Percentiles rank a stretch among this genome's conserved stretches.
Conservation (phyloP, 2,113 vertebrate species). For the Mohoua ochrocephala region DNA sequence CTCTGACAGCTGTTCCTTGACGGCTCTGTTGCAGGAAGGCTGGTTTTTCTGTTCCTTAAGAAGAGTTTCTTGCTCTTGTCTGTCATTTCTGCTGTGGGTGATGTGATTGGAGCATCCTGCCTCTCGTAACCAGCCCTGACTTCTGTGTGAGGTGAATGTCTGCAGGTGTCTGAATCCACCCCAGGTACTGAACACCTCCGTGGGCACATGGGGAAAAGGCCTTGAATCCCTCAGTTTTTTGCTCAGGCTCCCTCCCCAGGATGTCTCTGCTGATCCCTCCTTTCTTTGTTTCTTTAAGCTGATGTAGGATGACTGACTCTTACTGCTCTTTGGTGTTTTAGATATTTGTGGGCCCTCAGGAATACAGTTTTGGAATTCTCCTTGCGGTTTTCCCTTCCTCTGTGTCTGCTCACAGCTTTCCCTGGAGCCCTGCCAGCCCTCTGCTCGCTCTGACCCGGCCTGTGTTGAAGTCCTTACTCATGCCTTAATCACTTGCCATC, state of each 20-base stretch:
- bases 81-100: not conserved
- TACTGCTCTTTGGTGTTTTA: not conserved
- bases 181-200: not conserved
- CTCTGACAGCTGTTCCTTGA: not conserved
- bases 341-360: not conserved
- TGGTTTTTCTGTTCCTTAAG: not conserved
- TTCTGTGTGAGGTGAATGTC: not conserved
- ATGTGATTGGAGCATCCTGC: not conserved
- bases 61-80: not conserved
- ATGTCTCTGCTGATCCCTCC: not conserved
- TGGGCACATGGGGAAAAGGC: fast-evolving
- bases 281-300: not conserved
- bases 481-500: constrained; percentile 20
- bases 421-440: constrained; percentile 1
- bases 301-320: not conserved
- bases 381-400: not conserved
- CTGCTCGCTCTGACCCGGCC: not conserved
- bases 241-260: not conserved
- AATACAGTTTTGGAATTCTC: not conserved
- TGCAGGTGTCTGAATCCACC: not conserved
- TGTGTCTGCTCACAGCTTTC: not conserved
- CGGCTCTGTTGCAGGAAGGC: not conserved
- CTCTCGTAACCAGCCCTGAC: not conserved
- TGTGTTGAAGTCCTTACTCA: constrained; percentile 16
- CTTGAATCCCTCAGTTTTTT: not conserved